These are phyloP conservation scores for Drosophila antonietae DNA, from an alignment of 2,888 invertebrate genomes.

Conservation along the genomic window DNA sequence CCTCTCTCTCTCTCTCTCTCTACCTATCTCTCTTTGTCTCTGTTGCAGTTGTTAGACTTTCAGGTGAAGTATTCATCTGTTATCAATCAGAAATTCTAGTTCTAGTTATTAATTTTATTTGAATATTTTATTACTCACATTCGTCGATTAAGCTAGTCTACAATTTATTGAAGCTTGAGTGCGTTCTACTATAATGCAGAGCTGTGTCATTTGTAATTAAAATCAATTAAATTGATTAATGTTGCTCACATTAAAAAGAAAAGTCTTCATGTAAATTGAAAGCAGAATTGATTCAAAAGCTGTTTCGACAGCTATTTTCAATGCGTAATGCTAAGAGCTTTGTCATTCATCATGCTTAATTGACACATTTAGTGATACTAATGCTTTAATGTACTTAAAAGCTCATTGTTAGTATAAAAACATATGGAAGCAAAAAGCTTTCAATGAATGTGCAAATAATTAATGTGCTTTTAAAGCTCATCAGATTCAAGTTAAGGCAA, in stretches of 20 bases:
- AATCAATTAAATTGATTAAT: background rate
- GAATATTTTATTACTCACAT: too few relatives aligned
- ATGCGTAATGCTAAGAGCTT: background rate
- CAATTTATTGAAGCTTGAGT: background rate
- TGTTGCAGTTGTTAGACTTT: too few relatives aligned
- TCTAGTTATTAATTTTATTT: too few relatives aligned
- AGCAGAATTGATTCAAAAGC: background rate
- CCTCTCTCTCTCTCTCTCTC: background rate
- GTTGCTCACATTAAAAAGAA: background rate
- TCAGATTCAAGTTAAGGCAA: background rate
- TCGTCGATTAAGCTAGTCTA: background rate
- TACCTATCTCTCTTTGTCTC: background rate
- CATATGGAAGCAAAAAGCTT: background rate
- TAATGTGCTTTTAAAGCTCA: background rate
- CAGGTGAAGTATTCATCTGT: too few relatives aligned
- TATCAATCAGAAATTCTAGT: too few relatives aligned
- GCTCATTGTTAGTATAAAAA: too few relatives aligned
- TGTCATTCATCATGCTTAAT: too few relatives aligned
- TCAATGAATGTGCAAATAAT: background rate
- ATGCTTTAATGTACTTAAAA: background rate
- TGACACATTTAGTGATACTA: background rate
- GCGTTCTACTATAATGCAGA: background rate
- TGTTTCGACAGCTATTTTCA: background rate
- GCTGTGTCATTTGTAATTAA: background rate
- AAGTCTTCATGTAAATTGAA: background rate